These are phyloP conservation scores for Torymus texanus DNA, from an alignment of 2,888 invertebrate genomes.

Conservation along the genomic window DNA sequence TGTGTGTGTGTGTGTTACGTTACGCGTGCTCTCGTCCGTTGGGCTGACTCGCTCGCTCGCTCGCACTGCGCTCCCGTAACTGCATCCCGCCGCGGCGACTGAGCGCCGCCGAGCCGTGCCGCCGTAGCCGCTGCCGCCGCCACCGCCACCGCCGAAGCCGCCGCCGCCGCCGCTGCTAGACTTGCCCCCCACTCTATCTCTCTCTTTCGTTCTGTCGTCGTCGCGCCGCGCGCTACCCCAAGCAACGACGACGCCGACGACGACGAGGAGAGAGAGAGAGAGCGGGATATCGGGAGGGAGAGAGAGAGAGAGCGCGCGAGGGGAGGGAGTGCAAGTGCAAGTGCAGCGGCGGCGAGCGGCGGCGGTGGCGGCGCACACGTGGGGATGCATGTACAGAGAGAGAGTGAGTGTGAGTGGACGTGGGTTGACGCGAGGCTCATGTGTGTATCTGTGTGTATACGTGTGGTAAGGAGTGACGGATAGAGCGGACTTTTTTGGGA, in stretches of 20 bases:
- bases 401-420: background rate
- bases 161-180: constrained; percentile 57
- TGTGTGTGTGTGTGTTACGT: constrained; percentile 12
- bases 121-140: constrained; percentile 41
- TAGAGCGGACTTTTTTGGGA: no score
- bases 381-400: constrained; percentile 28
- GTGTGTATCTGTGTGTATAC: background rate
- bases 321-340: constrained; percentile 54
- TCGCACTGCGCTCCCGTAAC: constrained; percentile 76
- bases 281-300: background rate
- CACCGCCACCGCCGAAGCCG: constrained; percentile 57
- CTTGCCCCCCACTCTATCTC: constrained; percentile 17
- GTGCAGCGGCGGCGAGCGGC: constrained; percentile 52
- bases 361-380: constrained; percentile 30
- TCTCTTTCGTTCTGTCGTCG: constrained; percentile 10
- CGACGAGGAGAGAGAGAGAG: constrained; percentile 22
- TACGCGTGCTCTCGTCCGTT: constrained; percentile 59
- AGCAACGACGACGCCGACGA: constrained; percentile 17
- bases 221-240: background rate
- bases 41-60: constrained; percentile 68
- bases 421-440: background rate
- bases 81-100: constrained; percentile 74
- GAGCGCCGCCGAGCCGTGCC: constrained; percentile 71
- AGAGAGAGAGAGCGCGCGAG: background rate
- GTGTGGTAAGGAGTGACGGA: no score